Evolutionary conservation across 1,140 invertebrate species (phyloP), one percentile per base, ranked within the genome.

Genomic region (Dryas iulia): DNA sequence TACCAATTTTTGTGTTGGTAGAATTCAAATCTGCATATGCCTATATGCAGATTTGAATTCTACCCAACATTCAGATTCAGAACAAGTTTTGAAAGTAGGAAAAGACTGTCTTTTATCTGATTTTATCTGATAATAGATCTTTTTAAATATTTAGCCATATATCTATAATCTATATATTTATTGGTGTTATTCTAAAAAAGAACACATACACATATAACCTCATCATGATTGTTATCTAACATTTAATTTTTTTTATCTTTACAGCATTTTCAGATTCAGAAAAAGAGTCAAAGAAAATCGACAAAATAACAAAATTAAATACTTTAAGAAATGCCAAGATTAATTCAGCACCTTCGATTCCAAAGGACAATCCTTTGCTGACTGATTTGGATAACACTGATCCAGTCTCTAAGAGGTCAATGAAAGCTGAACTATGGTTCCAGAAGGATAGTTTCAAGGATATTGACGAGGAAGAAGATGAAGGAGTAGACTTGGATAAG

Each of bases 341-440:
- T 67, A 86, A 80, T 74, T 82, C 72, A 62, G 69, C 69, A 76
- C 84, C 70, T 66, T 84, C 79, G 77, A 86, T 86, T 54, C 82
- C 84, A 8, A 91, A 90, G 68, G 89, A 93, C 28, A 95, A 98
- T 94, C 97, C 97, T 3, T 85, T 98, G 0, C 92, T 98, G 8
- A 97, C 97, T 12, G 97, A 98, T 81, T 91, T 98, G 30, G 97
- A 98, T 82, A 91, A 94, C 61, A 93, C 95, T 18, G 95, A 96
- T 63, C 95, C 95, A 73, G 94, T 95, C 53, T 93, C 95, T 0
- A 96, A 95, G 79, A 93, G 94, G 35, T 91, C 95, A 47, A 94
- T 95, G 66, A 97, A 97, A 88, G 96, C 97, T 0, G 93, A 97
- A 72, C 87, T 96, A 10, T 99, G 97, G 97, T 98, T 98, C 86